A percentile compares a stretch with the other conserved stretches of the same genome.
Conservation (phyloP, 2,113 vertebrate species). For the Butastur rufipennis region DNA sequence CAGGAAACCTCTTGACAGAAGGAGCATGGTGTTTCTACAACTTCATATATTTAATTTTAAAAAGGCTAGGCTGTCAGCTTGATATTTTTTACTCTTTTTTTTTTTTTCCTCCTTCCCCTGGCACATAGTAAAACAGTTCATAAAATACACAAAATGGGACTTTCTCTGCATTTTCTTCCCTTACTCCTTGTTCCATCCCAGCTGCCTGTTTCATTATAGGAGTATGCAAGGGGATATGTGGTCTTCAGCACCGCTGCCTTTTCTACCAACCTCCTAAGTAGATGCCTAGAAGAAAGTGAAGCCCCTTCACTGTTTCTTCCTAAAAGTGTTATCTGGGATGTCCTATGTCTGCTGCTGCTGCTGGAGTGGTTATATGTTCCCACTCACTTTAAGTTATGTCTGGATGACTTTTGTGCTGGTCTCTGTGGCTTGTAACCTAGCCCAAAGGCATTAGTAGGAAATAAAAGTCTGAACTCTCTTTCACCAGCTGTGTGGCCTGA, state of each 20-base stretch:
- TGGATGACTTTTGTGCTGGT: background rate
- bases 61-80: background rate
- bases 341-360: background rate
- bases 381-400: background rate
- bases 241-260: background rate
- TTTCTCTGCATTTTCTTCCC: background rate
- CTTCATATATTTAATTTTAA: background rate
- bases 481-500: background rate
- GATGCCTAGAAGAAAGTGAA: background rate
- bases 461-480: background rate
- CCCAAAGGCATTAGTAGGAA: background rate
- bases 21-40: background rate
- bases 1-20: background rate
- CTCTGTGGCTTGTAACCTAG: background rate
- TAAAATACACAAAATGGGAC: background rate
- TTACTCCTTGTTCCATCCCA: background rate
- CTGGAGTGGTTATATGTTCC: background rate
- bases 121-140: background rate
- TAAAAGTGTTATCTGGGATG: background rate
- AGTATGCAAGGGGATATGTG: background rate
- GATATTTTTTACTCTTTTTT: background rate
- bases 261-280: background rate
- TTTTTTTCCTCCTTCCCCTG: no score
- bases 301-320: background rate
- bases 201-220: background rate